These are phyloP conservation scores for Drosophila asahinai DNA, from an alignment of 1,140 invertebrate species.

Conservation along the genomic window DNA sequence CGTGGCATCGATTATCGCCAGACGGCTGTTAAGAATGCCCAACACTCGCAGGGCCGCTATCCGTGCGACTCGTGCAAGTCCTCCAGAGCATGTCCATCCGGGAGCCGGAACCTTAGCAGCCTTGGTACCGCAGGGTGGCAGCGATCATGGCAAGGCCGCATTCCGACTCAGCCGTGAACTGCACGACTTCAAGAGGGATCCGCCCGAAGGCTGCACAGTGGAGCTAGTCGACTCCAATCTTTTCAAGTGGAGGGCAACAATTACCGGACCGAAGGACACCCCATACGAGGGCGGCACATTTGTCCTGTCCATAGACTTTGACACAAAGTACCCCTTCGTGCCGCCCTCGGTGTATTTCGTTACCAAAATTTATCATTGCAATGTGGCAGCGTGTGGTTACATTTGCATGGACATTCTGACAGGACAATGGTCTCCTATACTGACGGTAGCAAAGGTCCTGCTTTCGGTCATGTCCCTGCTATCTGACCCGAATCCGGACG, in stretches of 20 bases:
- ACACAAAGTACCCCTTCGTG: background rate
- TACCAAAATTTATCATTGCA: background rate
- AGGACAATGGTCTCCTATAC: accelerated
- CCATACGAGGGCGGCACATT: background rate
- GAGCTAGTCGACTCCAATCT: background rate
- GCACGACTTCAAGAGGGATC: background rate
- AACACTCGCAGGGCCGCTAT: no score
- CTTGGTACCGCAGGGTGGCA: no score
- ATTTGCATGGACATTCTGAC: background rate
- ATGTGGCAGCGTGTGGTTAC: background rate
- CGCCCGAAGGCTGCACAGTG: background rate
- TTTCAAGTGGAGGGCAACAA: background rate
- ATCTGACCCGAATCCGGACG: background rate
- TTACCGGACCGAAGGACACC: background rate
- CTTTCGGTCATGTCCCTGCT: background rate
- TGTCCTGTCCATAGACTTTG: accelerated
- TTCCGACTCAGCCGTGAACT: background rate
- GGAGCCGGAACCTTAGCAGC: no score
- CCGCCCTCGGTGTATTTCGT: background rate
- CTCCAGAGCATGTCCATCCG: no score
- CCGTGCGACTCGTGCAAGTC: no score
- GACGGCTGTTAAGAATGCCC: no score
- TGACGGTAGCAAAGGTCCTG: background rate
- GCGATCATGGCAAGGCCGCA: no score
- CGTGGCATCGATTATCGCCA: no score